Percentiles rank a stretch among this genome's conserved stretches.
These are phyloP conservation scores for Amphipoea oculea DNA, from an alignment of 2,888 invertebrate genomes.

Conservation along the genomic window DNA sequence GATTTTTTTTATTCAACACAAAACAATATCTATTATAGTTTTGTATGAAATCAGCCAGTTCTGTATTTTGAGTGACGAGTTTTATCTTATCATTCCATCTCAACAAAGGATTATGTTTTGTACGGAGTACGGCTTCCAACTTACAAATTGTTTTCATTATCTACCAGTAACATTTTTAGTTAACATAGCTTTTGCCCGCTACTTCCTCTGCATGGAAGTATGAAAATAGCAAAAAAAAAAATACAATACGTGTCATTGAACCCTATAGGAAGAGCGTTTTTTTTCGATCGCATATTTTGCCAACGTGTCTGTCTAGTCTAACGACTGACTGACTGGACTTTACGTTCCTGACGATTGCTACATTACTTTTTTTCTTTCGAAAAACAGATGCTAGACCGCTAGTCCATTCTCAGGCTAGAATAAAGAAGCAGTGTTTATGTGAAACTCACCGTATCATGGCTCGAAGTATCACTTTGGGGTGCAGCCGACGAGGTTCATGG, in stretches of 20 bases:
- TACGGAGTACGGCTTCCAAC: neutral
- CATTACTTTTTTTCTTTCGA: neutral
- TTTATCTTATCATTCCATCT: neutral
- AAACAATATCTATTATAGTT: neutral
- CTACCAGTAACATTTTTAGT: neutral
- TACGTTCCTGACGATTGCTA: neutral
- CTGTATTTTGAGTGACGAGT: neutral
- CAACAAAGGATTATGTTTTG: neutral
- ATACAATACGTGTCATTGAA: neutral
- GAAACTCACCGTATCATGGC: slow-evolving; percentile 14
- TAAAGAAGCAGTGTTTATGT: slow-evolving; percentile 1
- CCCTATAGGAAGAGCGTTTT: neutral
- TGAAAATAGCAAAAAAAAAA: neutral
- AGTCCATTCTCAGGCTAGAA: neutral
- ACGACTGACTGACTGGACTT: no score
- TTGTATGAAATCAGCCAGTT: neutral
- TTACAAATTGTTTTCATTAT: neutral
- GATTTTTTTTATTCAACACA: no score
- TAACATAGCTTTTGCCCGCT: neutral
- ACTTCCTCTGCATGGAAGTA: neutral
- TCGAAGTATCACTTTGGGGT: neutral
- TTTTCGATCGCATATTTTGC: no score
- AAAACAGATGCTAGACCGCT: neutral
- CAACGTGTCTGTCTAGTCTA: neutral
- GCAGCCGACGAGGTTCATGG: slow-evolving; percentile 18